Conservation (phyloP, 2,888 invertebrate species). For the Drosophila lutescens region DNA sequence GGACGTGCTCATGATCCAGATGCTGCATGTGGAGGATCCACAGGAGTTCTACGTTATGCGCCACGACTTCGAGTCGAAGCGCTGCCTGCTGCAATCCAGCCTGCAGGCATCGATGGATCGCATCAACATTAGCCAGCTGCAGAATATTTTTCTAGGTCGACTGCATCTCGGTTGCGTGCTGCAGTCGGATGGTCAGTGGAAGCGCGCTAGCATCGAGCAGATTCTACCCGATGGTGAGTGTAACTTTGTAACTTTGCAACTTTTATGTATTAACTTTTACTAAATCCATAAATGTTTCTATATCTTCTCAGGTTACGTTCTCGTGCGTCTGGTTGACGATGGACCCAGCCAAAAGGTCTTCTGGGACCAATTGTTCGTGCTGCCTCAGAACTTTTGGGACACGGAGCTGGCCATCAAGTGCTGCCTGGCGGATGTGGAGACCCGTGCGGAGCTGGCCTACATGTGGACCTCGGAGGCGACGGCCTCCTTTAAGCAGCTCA, state of each 20-base stretch:
- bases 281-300: not conserved
- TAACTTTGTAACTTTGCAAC: no score
- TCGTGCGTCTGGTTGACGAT: conserved; percentile 85
- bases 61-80: conserved; percentile 3
- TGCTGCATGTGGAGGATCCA: conserved; percentile 87
- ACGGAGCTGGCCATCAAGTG: conserved; percentile 79
- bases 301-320: conserved; percentile 57
- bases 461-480: conserved; percentile 83
- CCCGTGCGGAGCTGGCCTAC: conserved; percentile 78
- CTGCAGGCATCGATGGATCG: conserved; percentile 58
- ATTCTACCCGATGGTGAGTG: conserved; percentile 69
- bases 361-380: conserved; percentile 85
- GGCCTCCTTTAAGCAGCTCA: conserved; percentile 81
- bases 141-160: conserved; percentile 80
- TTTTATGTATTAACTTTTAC: not conserved
- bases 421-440: conserved; percentile 84
- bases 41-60: conserved; percentile 87
- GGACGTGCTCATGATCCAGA: conserved; percentile 84
- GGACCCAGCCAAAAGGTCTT: conserved; percentile 86
- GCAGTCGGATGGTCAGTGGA: conserved; percentile 69
- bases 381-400: conserved; percentile 81
- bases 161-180: conserved; percentile 75
- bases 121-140: conserved; percentile 18
- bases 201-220: conserved; percentile 76
- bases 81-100: conserved; percentile 27